Evolutionary conservation across 2,113 vertebrate species (phyloP).

Genomic region (Centrocercus urophasianus): DNA sequence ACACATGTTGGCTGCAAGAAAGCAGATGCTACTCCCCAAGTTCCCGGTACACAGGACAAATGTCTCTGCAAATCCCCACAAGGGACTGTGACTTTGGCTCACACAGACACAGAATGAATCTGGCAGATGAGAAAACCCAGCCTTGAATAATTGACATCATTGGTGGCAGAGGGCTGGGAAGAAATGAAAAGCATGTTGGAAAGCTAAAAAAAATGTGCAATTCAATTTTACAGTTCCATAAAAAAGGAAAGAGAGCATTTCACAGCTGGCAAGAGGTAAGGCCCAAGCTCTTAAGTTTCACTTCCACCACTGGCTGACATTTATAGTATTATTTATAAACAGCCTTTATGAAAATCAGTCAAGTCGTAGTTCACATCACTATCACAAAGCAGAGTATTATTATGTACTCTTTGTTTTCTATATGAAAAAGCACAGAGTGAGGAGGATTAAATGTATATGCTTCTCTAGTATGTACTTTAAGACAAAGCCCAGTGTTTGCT

Average conservation of each 20-base stretch:
- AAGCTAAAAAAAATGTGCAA: neutral
- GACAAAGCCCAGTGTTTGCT: neutral
- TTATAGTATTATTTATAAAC: conserved; percentile 8
- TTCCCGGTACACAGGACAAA: neutral
- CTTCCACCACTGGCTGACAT: neutral
- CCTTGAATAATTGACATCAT: neutral
- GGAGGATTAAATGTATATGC: neutral
- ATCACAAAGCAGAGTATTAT: neutral
- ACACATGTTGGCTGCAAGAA: neutral
- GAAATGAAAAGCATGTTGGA: neutral
- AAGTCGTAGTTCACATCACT: neutral
- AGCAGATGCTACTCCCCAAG: neutral
- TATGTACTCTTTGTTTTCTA: neutral
- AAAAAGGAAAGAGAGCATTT: neutral
- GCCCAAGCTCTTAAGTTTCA: neutral
- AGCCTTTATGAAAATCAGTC: conserved; percentile 3
- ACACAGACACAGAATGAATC: neutral
- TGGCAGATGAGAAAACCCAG: neutral
- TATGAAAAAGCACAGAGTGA: neutral
- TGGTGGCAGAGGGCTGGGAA: neutral
- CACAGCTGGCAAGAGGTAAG: conserved; percentile 33
- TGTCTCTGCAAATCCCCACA: neutral
- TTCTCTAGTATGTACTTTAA: neutral
- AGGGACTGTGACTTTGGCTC: neutral
- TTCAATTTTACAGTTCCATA: conserved; percentile 27